Conservation (phyloP, 2,113 vertebrate genomes). For the Coptodon rendalli region DNA sequence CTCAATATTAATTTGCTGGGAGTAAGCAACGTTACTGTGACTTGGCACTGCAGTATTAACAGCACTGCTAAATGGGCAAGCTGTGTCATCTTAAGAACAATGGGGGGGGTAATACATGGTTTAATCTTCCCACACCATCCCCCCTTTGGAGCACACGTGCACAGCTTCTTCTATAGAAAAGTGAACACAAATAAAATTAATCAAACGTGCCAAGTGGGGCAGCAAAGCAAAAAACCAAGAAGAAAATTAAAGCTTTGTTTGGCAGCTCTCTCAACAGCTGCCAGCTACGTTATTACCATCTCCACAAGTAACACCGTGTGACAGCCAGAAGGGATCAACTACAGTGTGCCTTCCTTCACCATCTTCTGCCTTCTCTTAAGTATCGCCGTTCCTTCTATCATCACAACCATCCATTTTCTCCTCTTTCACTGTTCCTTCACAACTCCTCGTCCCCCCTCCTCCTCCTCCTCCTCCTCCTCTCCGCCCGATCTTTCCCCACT, state of each 20-base stretch:
- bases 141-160: neutral
- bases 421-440: neutral
- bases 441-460: neutral
- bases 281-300: neutral
- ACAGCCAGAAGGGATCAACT: neutral
- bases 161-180: neutral
- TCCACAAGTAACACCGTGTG: neutral
- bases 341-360: neutral
- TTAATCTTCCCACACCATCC: neutral
- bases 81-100: neutral
- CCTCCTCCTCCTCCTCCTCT: neutral
- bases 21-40: neutral
- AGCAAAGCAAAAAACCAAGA: neutral
- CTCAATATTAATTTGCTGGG: neutral
- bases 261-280: neutral
- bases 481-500: neutral
- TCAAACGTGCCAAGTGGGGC: neutral
- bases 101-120: neutral
- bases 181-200: neutral
- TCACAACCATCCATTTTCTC: neutral
- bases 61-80: neutral
- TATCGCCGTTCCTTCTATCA: neutral
- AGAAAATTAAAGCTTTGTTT: constrained; percentile 25
- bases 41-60: neutral
- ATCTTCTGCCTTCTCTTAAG: neutral